Evolutionary conservation across 2,113 vertebrate species (phyloP), one percentile per base, ranked within the genome.

Genomic region (Gorsachius goisagi): DNA sequence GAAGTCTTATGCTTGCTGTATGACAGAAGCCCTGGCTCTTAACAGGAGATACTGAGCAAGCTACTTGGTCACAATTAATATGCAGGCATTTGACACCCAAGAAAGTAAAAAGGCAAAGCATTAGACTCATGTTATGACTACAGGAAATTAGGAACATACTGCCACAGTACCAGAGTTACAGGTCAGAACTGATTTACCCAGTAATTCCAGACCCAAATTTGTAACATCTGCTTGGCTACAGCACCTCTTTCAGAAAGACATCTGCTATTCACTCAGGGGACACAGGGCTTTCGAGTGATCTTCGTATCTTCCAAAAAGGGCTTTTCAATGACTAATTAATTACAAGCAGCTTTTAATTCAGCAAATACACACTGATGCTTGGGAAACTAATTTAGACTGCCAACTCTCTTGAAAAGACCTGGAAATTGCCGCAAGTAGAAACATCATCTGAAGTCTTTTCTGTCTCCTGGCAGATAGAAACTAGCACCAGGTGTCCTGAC

Each of bases 291-390:
- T 84, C 56, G 56, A 30, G 56, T n/a, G 28, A 93, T 72, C 44
- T 35, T 74, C 80, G 26, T 30, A 63, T 86, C 72, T 78, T 84
- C 62, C 41, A 71, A 81, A 92, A 76, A 84, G 37, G 21, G 60
- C 23, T 92, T 86, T 92, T 89, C 81, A 94, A 27, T 26, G 13
- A 72, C 44, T 62, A 85, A 92, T 84, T 96, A 95, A 89, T 67
- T 94, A 84, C 60, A 88, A 90, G 79, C 56, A 92, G 90, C 68
- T 96, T 96, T 90, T 86, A 94, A 76, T 97, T 94, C 72, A 83
- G n/a, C 44, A 92, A 90, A 80, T 56, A 89, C 15, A 71, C 3
- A 0, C 52, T 60, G 72, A 49, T 75, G 59, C 75, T 71, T 1
- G 0, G 39, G 63, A 77, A 91, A 78, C 47, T 71, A 74, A 76